Evolutionary conservation across 2,888 invertebrate genomes (phyloP).

Genomic region (Abscondita cerata): DNA sequence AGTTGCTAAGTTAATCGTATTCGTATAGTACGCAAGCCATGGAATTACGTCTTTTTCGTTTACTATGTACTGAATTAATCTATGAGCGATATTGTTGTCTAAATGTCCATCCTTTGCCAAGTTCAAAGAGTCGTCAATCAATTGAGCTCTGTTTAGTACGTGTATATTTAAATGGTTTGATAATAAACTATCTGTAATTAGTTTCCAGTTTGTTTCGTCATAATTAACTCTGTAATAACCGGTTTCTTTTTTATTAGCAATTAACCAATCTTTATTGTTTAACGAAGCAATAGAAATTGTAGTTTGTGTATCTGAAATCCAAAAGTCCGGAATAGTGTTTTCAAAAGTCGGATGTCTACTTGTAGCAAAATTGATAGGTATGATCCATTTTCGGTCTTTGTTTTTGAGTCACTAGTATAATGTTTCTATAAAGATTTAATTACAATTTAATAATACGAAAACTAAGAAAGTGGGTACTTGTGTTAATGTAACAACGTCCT

Average conservation of each 20-base stretch:
- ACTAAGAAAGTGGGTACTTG: constrained; percentile 12
- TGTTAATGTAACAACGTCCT: not conserved
- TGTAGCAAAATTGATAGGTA: constrained; percentile 24
- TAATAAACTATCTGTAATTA: constrained; percentile 62
- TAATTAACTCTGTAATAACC: constrained; percentile 77
- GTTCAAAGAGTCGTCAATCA: constrained; percentile 75
- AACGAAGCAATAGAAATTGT: constrained; percentile 6
- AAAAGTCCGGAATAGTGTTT: constrained; percentile 8
- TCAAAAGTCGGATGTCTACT: constrained; percentile 2
- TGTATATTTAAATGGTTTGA: constrained; percentile 62
- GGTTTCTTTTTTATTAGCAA: constrained; percentile 18
- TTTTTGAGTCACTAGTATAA: constrained; percentile 38
- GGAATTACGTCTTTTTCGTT: constrained; percentile 69
- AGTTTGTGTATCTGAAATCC: constrained; percentile 8
- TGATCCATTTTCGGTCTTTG: constrained; percentile 12
- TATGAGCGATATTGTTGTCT: constrained; percentile 63
- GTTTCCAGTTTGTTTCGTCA: constrained; percentile 75
- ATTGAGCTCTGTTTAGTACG: constrained; percentile 72
- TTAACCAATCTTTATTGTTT: constrained; percentile 16
- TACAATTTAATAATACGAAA: too few species aligned
- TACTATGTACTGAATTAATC: constrained; percentile 65
- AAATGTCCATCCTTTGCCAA: constrained; percentile 66
- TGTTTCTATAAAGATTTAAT: constrained; percentile 54
- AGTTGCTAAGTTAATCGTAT: constrained; percentile 35
- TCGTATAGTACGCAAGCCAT: constrained; percentile 62